A percentile compares a stretch with the other conserved stretches of the same genome.
Evolutionary conservation across 2,888 invertebrate species (phyloP).

Genomic region (Drosophila recens): DNA sequence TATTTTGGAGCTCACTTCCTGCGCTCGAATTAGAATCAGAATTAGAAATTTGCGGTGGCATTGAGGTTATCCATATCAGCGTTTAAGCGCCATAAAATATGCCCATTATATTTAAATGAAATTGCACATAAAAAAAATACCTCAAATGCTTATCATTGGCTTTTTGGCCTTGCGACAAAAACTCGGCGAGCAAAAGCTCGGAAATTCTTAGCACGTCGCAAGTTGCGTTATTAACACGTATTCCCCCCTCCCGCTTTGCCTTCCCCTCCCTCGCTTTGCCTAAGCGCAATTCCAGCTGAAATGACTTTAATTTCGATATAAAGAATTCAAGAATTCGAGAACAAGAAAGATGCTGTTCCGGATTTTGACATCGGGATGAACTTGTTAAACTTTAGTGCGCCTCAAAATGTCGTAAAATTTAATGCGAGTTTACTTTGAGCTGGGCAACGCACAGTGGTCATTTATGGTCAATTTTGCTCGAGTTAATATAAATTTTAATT

Average conservation of each 20-base stretch:
- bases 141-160: slow-evolving; percentile 60
- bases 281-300: slow-evolving; percentile 12
- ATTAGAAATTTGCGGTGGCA: slow-evolving; percentile 8
- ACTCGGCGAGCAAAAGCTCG: slow-evolving; percentile 17
- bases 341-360: slow-evolving; percentile 15
- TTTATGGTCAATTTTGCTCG: no score
- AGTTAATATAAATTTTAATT: no score
- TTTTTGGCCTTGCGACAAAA: slow-evolving; percentile 35
- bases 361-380: slow-evolving; percentile 56
- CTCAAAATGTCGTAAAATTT: slow-evolving; percentile 76
- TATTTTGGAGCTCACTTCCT: slow-evolving; percentile 4
- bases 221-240: slow-evolving; percentile 76
- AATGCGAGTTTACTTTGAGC: slow-evolving; percentile 54
- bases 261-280: slow-evolving; percentile 1
- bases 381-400: slow-evolving; percentile 74
- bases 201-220: slow-evolving; percentile 70
- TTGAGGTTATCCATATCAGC: slow-evolving; percentile 17
- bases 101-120: slow-evolving; percentile 72
- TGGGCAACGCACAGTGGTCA: neutral
- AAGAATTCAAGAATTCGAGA: slow-evolving; percentile 44
- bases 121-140: slow-evolving; percentile 71
- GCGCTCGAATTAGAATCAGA: slow-evolving; percentile 9
- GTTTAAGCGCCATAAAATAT: slow-evolving; percentile 66
- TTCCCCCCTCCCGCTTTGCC: slow-evolving; percentile 8
- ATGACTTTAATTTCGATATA: slow-evolving; percentile 72